Evolutionary conservation across 2,113 vertebrate genomes (phyloP), one percentile per base, ranked within the genome.

Genomic region (Struthidea cinerea): DNA sequence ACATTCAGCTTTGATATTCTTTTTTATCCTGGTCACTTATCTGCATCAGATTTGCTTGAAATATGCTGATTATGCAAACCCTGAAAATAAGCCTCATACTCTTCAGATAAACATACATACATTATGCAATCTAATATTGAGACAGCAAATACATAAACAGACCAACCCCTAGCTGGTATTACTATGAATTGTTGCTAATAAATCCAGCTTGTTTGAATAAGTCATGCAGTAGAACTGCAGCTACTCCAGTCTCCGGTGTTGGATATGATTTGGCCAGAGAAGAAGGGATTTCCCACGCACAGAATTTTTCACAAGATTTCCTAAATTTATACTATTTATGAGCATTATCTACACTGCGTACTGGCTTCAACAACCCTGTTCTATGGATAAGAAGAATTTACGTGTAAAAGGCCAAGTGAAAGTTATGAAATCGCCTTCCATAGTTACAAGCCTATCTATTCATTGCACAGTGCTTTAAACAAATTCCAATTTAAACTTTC

Each of bases 331-430:
- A 2, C 6, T 32, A 32, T 3, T 9, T 32, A 20, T 41, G 10
- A 74, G 33, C 8, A 74, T 59, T 35, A 59, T 9, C 57, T 61
- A 60, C 22, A 22, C 15, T 16, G 17, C 13, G 46, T 35, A 57
- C 19, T 64, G 17, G 35, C 32, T 79, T 91, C 57, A 76, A 47
- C 7, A 50, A 14, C 5, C 9, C 27, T 46, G 10, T 33, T 65
- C 39, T 80, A 26, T 3, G 2, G 60, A 52, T 26, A 86, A 80
- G 28, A 23, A 87, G 11, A 17, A 64, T 53, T 91, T 69, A n/a
- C 0, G 0, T 2, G 1, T n/a, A 49, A 85, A 63, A 79, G 15
- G 14, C 18, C 35, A 26, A 77, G 7, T 57, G 8, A 23, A 88
- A 80, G 42, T 50, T 86, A 73, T 6, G 8, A 86, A 88, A 23